phyloP scores from a whole-genome alignment of 2,113 vertebrate species.

The Leucopsar rothschildi region DNA sequence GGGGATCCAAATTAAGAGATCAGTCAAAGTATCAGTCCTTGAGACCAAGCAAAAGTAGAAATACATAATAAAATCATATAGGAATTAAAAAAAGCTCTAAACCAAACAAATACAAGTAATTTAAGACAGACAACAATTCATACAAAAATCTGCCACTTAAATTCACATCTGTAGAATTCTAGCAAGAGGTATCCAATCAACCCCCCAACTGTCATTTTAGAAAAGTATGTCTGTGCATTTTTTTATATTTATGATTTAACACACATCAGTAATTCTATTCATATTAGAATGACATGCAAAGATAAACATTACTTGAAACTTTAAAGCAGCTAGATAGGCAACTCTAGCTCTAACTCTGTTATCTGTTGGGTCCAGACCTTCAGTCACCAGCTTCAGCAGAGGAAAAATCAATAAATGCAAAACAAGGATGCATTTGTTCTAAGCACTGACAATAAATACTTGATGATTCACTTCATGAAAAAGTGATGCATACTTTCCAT shows the following conservation, averaged over 20 bases:
- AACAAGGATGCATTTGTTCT: slow-evolving; percentile 43
- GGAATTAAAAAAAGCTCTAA: not conserved
- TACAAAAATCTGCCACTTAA: not conserved
- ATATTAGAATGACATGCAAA: not conserved
- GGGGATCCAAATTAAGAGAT: not conserved
- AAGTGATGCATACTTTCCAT: slow-evolving; percentile 41
- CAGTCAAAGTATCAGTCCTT: not conserved
- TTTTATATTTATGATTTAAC: not conserved
- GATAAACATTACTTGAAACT: not conserved
- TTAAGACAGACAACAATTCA: not conserved
- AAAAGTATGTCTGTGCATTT: not conserved
- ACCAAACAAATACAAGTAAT: not conserved
- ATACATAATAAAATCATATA: not conserved
- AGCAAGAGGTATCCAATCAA: not conserved
- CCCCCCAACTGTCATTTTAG: accelerated
- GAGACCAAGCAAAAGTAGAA: not conserved
- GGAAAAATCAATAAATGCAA: slow-evolving; percentile 4
- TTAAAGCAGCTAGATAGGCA: not conserved
- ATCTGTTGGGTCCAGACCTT: not conserved
- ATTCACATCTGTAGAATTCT: not conserved
- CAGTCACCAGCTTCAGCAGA: not conserved
- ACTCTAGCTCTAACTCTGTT: not conserved
- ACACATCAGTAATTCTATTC: not conserved
- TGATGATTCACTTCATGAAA: not conserved
- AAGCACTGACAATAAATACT: slow-evolving; percentile 39